Evolutionary conservation across 2,888 invertebrate genomes (phyloP).

Genomic region (Pyrgus malvae): DNA sequence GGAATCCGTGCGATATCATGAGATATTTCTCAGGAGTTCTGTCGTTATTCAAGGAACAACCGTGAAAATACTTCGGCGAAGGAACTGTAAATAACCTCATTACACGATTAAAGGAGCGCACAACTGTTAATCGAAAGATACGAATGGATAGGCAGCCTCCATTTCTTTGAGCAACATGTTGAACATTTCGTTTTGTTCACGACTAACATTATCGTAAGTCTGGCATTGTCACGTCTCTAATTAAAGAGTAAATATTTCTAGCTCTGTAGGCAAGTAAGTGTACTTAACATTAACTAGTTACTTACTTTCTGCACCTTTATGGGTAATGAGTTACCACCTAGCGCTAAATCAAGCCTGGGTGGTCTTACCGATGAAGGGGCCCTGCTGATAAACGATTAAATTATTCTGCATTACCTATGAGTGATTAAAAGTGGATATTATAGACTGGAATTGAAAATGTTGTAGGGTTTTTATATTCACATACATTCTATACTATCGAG

Average conservation of each 20-base stretch:
- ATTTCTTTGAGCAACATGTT: background rate
- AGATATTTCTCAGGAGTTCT: conserved; percentile 54
- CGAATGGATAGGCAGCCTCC: conserved; percentile 1
- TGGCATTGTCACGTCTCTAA: conserved; percentile 12
- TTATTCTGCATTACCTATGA: conserved; percentile 13
- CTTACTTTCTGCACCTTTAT: conserved; percentile 11
- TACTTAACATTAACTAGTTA: conserved; percentile 9
- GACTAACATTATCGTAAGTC: conserved; percentile 6
- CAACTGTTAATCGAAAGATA: conserved; percentile 27
- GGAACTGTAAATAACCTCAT: conserved; percentile 44
- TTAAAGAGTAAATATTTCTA: conserved; percentile 9
- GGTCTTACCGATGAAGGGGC: conserved; percentile 14
- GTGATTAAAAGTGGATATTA: conserved; percentile 20
- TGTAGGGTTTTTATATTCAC: no score
- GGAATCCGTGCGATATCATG: conserved; percentile 54
- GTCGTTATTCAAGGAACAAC: conserved; percentile 69
- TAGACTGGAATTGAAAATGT: conserved; percentile 14
- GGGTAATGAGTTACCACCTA: conserved; percentile 25
- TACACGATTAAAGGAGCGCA: conserved; percentile 32
- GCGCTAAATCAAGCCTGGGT: conserved; percentile 19
- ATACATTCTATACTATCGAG: no score
- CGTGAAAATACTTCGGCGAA: conserved; percentile 61
- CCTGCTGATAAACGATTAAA: conserved; percentile 23
- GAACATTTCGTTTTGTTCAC: conserved; percentile 5
- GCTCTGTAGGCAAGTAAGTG: conserved; percentile 1